These are phyloP conservation scores for Hirundo rustica DNA, from an alignment of 2,797 vertebrate species.

Conservation along the genomic window DNA sequence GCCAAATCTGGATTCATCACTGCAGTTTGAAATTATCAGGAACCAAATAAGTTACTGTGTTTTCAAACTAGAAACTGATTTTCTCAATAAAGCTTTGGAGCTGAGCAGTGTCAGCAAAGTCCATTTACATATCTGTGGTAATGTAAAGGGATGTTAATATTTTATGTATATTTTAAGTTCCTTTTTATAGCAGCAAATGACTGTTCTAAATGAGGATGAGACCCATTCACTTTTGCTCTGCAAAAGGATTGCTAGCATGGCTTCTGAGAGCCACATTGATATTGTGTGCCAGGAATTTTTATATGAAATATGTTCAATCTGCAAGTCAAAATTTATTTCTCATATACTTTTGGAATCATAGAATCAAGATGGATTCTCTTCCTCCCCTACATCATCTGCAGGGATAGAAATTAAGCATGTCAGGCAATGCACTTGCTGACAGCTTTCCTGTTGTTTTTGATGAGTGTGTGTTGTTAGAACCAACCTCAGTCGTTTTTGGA, in stretches of 20 bases:
- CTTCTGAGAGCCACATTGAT: neutral
- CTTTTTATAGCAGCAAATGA: neutral
- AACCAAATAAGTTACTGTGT: neutral
- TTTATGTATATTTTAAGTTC: neutral
- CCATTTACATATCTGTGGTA: neutral
- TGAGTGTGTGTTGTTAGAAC: neutral
- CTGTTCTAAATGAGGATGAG: neutral
- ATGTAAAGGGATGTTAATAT: neutral
- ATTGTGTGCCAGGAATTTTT: neutral
- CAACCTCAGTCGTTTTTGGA: neutral
- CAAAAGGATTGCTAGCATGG: neutral
- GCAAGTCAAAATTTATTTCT: neutral
- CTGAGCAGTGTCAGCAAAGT: neutral
- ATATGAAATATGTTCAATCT: neutral
- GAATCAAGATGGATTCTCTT: neutral
- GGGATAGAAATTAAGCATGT: neutral
- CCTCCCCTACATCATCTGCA: neutral
- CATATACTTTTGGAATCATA: neutral
- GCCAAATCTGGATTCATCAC: neutral
- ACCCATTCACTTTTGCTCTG: neutral
- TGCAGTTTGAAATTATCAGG: neutral
- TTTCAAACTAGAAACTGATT: neutral
- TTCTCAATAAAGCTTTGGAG: neutral
- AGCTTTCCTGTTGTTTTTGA: neutral
- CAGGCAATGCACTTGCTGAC: neutral